A percentile compares a stretch with the other conserved stretches of the same genome.
phyloP scores from a whole-genome alignment of 2,888 invertebrate species.

The Galerucella calmariensis region DNA sequence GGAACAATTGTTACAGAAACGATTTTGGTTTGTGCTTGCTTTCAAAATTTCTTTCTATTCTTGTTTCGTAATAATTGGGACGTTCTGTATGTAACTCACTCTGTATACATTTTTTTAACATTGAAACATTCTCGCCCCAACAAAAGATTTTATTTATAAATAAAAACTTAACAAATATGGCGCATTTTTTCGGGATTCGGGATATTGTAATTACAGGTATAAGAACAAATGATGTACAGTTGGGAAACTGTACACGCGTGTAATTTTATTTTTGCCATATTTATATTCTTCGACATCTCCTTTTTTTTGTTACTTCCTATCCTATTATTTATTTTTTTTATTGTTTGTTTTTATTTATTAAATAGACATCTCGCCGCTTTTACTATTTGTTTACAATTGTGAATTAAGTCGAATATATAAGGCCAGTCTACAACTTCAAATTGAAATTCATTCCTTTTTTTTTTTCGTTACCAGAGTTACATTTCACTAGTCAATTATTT shows the following conservation, averaged over 20 bases:
- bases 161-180: no score
- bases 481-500: not conserved
- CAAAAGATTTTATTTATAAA: conserved; percentile 4
- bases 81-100: no score
- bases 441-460: not conserved
- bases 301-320: conserved; percentile 44
- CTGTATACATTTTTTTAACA: no score
- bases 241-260: no score
- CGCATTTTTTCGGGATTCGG: conserved; percentile 4
- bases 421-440: not conserved
- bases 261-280: conserved; percentile 52
- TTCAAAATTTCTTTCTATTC: no score
- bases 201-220: not conserved
- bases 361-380: conserved; percentile 52
- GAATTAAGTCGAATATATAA: not conserved
- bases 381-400: conserved; percentile 32
- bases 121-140: no score
- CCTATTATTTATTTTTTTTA: conserved; percentile 53
- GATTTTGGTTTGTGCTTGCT: no score
- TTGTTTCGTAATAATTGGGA: no score
- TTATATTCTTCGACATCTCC: conserved; percentile 45
- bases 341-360: conserved; percentile 50
- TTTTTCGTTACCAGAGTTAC: not conserved
- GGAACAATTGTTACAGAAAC: no score
- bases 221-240: no score